A percentile compares a stretch with the other conserved stretches of the same genome.
Evolutionary conservation across 2,113 vertebrate species (phyloP).

Genomic region (Hyperopisus bebe): DNA sequence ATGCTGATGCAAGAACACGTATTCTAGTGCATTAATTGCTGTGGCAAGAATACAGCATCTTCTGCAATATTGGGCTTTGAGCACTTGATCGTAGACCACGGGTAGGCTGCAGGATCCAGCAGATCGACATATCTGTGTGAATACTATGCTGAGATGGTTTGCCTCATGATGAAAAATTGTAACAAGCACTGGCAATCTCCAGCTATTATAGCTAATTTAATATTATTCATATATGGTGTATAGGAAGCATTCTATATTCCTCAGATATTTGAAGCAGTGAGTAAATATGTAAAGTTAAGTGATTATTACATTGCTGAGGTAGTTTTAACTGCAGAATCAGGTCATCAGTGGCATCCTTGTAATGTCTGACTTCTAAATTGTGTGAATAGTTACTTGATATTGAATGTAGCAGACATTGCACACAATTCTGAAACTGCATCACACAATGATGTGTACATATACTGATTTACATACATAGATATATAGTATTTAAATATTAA

Average conservation of each 20-base stretch:
- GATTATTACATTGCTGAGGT: background rate
- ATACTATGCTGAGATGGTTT: slow-evolving; percentile 45
- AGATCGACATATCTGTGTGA: slow-evolving; percentile 6
- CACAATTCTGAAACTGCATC: background rate
- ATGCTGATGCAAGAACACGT: background rate
- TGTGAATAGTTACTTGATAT: background rate
- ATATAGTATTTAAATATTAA: background rate
- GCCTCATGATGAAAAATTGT: background rate
- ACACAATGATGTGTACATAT: background rate
- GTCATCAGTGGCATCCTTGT: background rate
- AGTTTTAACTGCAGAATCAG: background rate
- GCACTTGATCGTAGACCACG: slow-evolving; percentile 27
- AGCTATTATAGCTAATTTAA: slow-evolving; percentile 4
- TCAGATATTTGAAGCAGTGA: background rate
- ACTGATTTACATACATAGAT: background rate
- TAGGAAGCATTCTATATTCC: background rate
- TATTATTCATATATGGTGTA: background rate
- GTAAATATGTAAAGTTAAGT: background rate
- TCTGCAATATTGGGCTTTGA: slow-evolving; percentile 19
- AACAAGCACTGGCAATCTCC: background rate
- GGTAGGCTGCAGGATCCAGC: background rate
- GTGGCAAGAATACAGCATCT: slow-evolving; percentile 16
- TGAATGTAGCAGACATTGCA: background rate
- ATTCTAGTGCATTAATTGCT: slow-evolving; percentile 20
- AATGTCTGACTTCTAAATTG: background rate